Conservation (phyloP, 2,113 vertebrate genomes). For the Nannospalax galili region DNA sequence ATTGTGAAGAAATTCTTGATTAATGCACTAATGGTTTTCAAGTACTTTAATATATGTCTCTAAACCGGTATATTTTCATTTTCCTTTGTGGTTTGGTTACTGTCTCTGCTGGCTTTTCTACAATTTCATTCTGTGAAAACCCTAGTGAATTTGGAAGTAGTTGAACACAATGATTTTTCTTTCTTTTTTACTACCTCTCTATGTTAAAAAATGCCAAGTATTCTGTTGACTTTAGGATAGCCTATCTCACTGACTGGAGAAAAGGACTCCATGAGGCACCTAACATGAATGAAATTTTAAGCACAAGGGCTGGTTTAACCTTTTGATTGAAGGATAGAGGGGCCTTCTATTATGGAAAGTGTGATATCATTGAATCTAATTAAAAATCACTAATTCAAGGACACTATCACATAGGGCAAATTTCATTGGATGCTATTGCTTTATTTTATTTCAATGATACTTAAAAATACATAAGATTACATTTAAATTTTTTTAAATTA, state of each 20-base stretch:
- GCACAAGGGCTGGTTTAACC: neutral
- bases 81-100: neutral
- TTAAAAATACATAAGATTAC: neutral
- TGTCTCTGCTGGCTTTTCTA: neutral
- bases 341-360: neutral
- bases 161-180: neutral
- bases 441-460: slow-evolving; percentile 2
- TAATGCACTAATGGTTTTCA: neutral
- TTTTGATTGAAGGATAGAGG: neutral
- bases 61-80: neutral
- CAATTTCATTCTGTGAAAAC: neutral
- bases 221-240: neutral
- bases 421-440: neutral
- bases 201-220: neutral
- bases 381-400: neutral
- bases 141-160: neutral
- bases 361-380: neutral
- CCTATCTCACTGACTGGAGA: neutral
- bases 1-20: neutral
- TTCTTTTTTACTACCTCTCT: neutral
- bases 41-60: neutral
- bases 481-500: neutral
- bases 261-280: neutral
- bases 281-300: neutral
- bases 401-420: neutral